Evolutionary conservation across 2,113 vertebrate species (phyloP).

Genomic region (Proterorhinus semilunaris): DNA sequence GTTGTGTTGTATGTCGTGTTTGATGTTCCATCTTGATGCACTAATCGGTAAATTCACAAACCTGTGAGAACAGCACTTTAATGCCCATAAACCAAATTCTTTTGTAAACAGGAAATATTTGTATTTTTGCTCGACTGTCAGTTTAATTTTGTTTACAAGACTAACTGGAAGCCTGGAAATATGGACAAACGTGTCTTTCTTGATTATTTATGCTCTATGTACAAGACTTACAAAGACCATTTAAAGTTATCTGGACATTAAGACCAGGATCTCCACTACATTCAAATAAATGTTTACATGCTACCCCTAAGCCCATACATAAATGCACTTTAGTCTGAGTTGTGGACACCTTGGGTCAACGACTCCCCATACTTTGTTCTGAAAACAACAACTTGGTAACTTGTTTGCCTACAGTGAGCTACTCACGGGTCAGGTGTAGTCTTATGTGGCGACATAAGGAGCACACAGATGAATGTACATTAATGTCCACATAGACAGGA

Average conservation of each 20-base stretch:
- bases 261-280: conserved; percentile 53
- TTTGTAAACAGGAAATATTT: conserved; percentile 48
- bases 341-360: conserved; percentile 19
- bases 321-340: conserved; percentile 34
- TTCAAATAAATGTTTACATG: conserved; percentile 64
- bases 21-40: conserved; percentile 17
- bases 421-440: conserved; percentile 31
- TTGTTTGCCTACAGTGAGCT: conserved; percentile 34
- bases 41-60: conserved; percentile 7
- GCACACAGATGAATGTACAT: conserved; percentile 29
- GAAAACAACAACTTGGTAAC: conserved; percentile 42
- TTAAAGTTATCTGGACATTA: conserved; percentile 23
- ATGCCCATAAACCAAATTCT: conserved; percentile 40
- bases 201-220: conserved; percentile 31
- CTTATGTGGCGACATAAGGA: conserved; percentile 50
- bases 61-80: conserved; percentile 15
- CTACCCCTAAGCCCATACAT: conserved; percentile 57
- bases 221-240: conserved; percentile 37
- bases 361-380: conserved; percentile 42
- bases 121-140: neutral
- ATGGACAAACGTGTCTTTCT: conserved; percentile 9
- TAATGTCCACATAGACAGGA: conserved; percentile 15
- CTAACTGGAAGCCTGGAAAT: conserved; percentile 9
- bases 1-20: neutral
- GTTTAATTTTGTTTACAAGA: too few relatives aligned